Evolutionary conservation across 2,888 invertebrate species (phyloP), one percentile per base, ranked within the genome.

Genomic region (Cenopis cana): DNA sequence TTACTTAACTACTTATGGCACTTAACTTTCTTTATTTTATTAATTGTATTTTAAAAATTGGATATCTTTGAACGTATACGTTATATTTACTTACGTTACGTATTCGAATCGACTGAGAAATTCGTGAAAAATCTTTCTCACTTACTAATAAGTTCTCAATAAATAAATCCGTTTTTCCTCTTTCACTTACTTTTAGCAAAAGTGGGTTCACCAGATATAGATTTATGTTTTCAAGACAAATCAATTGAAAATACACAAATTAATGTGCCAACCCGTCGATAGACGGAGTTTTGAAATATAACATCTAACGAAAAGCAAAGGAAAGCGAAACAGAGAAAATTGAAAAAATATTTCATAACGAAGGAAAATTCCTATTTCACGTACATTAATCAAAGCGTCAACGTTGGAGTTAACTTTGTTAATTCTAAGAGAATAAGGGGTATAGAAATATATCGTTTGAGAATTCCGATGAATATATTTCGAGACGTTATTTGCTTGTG

Each of bases 191-290:
- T 12, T 46, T 46, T n/a, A n/a, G n/a, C 46, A n/a, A 5, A 46
- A n/a, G n/a, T 46, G 46, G 46, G 14, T 46, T 46, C 46, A 46
- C 52, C 52, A 12, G 20, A 17, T 14, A 24, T 18, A 36, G 20
- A 36, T 52, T 38, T 20, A 36, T 62, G 62, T 62, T 62, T 62
- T 61, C 29, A 46, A 54, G 54, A 46, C 55, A 61, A 61, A 61
- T 60, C 60, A 60, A 60, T 60, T 54, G 68, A 41, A 68, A 60
- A 60, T 60, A 41, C 52, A 68, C 60, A 68, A 68, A 68, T 68
- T 60, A 60, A 52, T 52, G 59, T 38, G 24, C 24, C 49, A 50
- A 55, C 17, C 41, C 41, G 41, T 50, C 68, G 36, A 60, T 52
- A 17, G 52, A 56, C 18, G 33, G 50, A 67, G 33, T 67, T 36